These are phyloP conservation scores for Drosophila sproati DNA, from an alignment of 1,140 invertebrate genomes.

Conservation along the genomic window DNA sequence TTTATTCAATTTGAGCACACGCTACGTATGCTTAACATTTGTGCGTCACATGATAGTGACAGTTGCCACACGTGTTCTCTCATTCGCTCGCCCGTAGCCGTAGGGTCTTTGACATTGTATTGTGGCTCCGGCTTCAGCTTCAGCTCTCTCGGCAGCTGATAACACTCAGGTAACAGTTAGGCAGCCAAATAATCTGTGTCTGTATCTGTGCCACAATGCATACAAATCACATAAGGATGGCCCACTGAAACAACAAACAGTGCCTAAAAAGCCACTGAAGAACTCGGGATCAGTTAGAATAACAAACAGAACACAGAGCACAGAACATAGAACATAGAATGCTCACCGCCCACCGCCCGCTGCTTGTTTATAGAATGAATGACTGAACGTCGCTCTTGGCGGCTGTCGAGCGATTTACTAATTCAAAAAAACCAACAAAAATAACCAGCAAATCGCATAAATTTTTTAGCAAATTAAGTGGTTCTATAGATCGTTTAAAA, in stretches of 20 bases:
- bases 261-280: neutral
- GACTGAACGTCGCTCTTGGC: constrained; percentile 15
- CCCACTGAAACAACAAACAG: constrained; percentile 7
- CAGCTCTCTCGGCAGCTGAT: constrained; percentile 7
- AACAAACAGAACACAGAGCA: constrained; percentile 12
- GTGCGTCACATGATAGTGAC: constrained; percentile 56
- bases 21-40: constrained; percentile 23
- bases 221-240: constrained; percentile 20
- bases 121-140: no score
- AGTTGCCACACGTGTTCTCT: constrained; percentile 51
- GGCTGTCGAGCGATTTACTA: constrained; percentile 31
- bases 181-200: neutral
- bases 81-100: constrained; percentile 10
- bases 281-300: neutral
- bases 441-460: constrained; percentile 22
- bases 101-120: constrained; percentile 44
- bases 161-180: neutral
- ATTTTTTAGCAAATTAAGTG: constrained; percentile 42
- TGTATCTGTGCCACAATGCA: constrained; percentile 8
- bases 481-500: constrained; percentile 23
- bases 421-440: constrained; percentile 4
- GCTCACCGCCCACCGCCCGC: constrained; percentile 24
- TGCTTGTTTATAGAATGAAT: constrained; percentile 32
- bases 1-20: constrained; percentile 30
- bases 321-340: neutral